Percentiles rank a stretch among this genome's conserved stretches.
Evolutionary conservation across 2,888 invertebrate genomes (phyloP).

Genomic region (Eurois occulta): DNA sequence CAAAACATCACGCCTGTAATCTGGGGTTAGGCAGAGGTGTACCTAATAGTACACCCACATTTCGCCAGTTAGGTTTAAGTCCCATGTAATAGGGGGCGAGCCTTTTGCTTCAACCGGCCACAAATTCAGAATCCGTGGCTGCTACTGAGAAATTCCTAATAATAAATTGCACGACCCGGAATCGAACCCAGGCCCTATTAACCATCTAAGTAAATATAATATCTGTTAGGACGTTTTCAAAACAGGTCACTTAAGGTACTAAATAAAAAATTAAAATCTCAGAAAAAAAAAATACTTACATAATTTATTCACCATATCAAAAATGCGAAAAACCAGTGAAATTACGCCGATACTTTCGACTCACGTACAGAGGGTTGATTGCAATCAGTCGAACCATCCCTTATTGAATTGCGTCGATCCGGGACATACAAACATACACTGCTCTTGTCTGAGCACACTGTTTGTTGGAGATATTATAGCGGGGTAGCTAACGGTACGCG

Average conservation of each 20-base stretch:
- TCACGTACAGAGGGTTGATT: conserved; percentile 84
- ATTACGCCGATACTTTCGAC: conserved; percentile 57
- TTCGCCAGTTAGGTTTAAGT: no score
- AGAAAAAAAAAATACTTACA: not conserved
- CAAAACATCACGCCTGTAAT: no score
- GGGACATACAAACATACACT: conserved; percentile 63
- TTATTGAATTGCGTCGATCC: conserved; percentile 84
- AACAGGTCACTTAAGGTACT: not conserved
- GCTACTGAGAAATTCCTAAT: no score
- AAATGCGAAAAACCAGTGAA: conserved; percentile 9
- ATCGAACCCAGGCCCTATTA: no score
- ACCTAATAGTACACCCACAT: no score
- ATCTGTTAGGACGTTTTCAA: not conserved
- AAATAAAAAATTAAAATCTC: not conserved
- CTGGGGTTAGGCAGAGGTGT: no score
- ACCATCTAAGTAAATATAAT: not conserved
- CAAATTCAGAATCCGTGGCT: no score
- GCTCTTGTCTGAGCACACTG: conserved; percentile 83
- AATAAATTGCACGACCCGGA: no score
- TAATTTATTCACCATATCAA: conserved; percentile 16
- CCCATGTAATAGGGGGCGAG: no score
- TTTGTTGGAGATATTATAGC: conserved; percentile 83
- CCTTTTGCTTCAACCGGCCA: no score
- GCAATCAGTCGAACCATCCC: conserved; percentile 86
- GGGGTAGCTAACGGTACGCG: not conserved